A percentile compares a stretch with the other conserved stretches of the same genome.
phyloP scores from a whole-genome alignment of 2,797 vertebrate genomes.

The Sardinella longiceps region DNA sequence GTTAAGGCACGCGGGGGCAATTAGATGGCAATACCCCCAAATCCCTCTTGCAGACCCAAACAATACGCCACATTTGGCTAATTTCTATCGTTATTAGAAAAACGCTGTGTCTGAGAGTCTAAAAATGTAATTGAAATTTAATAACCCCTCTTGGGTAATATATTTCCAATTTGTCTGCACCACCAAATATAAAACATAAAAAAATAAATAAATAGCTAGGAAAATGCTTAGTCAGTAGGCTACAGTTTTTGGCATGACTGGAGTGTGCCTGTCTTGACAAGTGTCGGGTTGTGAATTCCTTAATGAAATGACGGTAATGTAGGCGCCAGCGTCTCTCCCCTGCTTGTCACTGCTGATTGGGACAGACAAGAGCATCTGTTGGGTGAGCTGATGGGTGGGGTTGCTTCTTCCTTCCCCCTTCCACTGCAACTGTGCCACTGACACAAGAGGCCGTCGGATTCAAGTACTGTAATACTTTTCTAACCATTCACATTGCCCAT shows the following conservation, averaged over 20 bases:
- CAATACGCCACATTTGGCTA: background rate
- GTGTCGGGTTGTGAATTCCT: background rate
- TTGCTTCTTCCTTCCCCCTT: background rate
- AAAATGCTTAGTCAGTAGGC: constrained; percentile 1
- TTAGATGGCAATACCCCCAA: background rate
- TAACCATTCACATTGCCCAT: background rate
- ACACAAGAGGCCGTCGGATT: background rate
- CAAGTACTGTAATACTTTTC: background rate
- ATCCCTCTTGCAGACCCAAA: background rate
- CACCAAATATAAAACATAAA: background rate
- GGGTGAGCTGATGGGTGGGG: background rate
- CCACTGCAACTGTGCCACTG: too few species aligned
- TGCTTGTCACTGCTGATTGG: constrained; percentile 42
- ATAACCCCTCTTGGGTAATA: constrained; percentile 18
- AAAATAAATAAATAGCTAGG: background rate
- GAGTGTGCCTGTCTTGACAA: background rate
- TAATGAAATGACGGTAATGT: constrained; percentile 4
- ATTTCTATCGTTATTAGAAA: background rate
- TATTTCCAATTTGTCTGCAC: constrained; percentile 4
- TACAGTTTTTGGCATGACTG: background rate
- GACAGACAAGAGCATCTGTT: constrained; percentile 50
- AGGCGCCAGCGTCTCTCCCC: constrained; percentile 33
- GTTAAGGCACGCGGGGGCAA: background rate
- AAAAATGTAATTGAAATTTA: background rate
- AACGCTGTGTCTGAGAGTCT: background rate